Evolutionary conservation across 2,113 vertebrate genomes (phyloP).

Genomic region (Alligator mississippiensis): DNA sequence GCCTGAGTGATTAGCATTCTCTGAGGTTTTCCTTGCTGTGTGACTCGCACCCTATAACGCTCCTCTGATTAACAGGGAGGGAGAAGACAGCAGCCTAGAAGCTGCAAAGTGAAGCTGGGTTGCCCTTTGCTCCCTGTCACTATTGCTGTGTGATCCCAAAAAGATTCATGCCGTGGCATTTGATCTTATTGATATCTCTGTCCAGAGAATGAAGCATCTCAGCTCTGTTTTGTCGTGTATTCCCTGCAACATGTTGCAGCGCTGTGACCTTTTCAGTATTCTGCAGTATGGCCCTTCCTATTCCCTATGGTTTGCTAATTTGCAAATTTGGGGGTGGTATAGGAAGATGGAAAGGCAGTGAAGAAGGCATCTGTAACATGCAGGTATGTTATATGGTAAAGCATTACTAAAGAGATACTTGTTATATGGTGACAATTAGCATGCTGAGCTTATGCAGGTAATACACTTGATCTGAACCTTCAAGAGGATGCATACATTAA

Average conservation of each 20-base stretch:
- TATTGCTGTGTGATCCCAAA: background rate
- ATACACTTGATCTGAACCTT: too few species aligned
- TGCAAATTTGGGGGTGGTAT: background rate
- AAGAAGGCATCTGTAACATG: background rate
- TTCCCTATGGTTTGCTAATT: background rate
- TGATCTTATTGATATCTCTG: background rate
- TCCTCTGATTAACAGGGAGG: too few species aligned
- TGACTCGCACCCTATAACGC: accelerated
- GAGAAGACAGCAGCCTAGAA: background rate
- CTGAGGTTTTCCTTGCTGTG: background rate
- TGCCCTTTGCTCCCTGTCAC: accelerated
- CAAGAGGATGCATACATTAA: background rate
- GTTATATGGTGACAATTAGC: background rate
- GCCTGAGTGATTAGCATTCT: accelerated
- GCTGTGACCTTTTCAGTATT: background rate
- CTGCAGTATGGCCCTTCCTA: background rate
- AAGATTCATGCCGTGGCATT: background rate
- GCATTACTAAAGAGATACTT: accelerated
- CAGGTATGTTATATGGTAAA: background rate
- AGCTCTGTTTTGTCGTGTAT: background rate
- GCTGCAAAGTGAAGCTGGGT: accelerated
- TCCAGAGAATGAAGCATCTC: background rate
- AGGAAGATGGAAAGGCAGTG: background rate
- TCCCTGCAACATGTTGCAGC: background rate
- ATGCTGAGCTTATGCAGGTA: background rate